Percentiles rank a stretch among this genome's conserved stretches.
phyloP scores from a whole-genome alignment of 2,888 invertebrate genomes.

The Ophion costatus region DNA sequence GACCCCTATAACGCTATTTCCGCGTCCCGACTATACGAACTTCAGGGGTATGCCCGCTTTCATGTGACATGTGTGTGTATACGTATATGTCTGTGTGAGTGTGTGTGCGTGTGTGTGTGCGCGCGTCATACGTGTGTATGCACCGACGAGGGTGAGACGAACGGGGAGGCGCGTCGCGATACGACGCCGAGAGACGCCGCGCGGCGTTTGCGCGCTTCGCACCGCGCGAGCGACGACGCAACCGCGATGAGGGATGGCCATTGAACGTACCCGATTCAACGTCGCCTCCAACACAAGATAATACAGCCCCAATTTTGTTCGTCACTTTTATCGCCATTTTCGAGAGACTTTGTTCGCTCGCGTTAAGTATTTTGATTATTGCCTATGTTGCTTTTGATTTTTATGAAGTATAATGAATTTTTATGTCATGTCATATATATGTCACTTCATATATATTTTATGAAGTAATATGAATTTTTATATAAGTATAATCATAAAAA shows the following conservation, averaged over 20 bases:
- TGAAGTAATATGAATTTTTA: too few relatives aligned
- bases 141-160: conserved; percentile 56
- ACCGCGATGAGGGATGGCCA: conserved; percentile 20
- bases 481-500: too few relatives aligned
- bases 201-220: conserved; percentile 62
- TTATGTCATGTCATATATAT: too few relatives aligned
- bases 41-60: conserved; percentile 49
- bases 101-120: background rate
- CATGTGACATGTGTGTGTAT: too few relatives aligned
- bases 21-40: conserved; percentile 9
- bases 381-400: background rate
- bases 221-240: conserved; percentile 23
- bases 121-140: background rate
- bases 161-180: conserved; percentile 61
- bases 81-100: background rate
- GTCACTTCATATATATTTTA: too few relatives aligned
- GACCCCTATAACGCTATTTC: conserved; percentile 41
- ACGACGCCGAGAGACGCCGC: conserved; percentile 73
- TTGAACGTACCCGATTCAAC: conserved; percentile 14
- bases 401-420: too few relatives aligned
- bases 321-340: background rate
- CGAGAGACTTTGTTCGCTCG: too few relatives aligned
- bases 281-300: background rate
- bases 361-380: too few relatives aligned
- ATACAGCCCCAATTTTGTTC: conserved; percentile 1